phyloP scores from a whole-genome alignment of 2,113 vertebrate genomes.

The Helogale parvula region DNA sequence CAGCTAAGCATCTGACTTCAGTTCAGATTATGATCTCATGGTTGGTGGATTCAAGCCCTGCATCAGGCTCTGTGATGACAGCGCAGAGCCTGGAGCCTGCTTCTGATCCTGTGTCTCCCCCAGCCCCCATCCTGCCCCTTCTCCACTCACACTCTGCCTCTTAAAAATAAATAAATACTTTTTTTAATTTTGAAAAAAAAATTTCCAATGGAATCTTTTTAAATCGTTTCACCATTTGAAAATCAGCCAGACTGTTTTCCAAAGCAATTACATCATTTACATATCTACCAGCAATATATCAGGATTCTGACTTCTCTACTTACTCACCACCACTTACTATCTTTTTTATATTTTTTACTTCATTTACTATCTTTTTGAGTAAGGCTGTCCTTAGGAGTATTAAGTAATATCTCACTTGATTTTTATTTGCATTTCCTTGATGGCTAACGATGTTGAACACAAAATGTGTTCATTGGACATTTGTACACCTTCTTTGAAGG shows the following conservation, averaged over 20 bases:
- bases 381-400: neutral
- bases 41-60: no score
- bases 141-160: no score
- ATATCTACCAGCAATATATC: neutral
- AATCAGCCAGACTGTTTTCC: neutral
- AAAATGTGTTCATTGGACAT: neutral
- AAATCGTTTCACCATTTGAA: neutral
- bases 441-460: neutral
- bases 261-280: neutral
- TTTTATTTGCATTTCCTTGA: slow-evolving; percentile 32
- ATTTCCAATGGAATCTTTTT: neutral
- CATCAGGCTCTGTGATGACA: no score
- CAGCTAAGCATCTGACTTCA: no score
- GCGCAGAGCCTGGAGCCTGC: no score
- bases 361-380: neutral
- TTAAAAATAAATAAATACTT: no score
- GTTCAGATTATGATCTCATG: no score
- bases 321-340: neutral
- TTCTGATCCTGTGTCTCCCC: no score
- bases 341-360: neutral
- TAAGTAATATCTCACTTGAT: neutral
- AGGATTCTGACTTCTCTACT: neutral
- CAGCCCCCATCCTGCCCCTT: no score
- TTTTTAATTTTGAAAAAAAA: neutral
- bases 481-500: neutral